A percentile compares a stretch with the other conserved stretches of the same genome.
Conservation (phyloP, 2,888 invertebrate species). For the Agrochola circellaris region DNA sequence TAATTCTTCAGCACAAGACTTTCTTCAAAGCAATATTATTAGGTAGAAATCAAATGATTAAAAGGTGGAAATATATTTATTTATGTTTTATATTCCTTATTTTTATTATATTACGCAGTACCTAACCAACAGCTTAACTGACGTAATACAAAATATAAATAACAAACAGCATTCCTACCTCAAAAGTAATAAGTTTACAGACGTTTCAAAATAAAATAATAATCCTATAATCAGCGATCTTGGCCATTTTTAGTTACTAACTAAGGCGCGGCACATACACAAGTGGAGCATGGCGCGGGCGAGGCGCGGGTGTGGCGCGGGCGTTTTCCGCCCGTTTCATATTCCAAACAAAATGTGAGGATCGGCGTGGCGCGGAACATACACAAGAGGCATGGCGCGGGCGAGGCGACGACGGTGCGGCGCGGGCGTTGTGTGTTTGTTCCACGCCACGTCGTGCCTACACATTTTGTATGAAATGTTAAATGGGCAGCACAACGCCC, state of each 20-base stretch:
- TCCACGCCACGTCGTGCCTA: too few relatives aligned
- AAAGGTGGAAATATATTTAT: background rate
- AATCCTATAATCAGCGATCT: constrained; percentile 28
- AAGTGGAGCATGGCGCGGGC: too few relatives aligned
- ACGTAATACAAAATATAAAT: constrained; percentile 60
- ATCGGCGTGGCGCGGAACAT: too few relatives aligned
- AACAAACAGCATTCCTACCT: constrained; percentile 52
- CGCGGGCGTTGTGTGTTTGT: too few relatives aligned
- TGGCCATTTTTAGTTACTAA: constrained; percentile 29
- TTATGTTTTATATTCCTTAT: constrained; percentile 5
- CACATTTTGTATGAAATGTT: too few relatives aligned
- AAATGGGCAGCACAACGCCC: too few relatives aligned
- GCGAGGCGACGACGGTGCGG: too few relatives aligned
- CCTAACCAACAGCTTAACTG: constrained; percentile 70
- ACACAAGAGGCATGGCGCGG: too few relatives aligned
- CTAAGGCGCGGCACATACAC: background rate
- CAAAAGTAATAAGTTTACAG: constrained; percentile 20
- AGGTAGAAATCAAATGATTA: background rate
- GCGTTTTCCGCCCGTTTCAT: too few relatives aligned
- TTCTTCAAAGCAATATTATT: background rate
- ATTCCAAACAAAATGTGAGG: too few relatives aligned
- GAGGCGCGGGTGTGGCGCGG: too few relatives aligned
- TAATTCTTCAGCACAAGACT: background rate
- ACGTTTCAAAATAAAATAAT: constrained; percentile 11
- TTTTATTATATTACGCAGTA: constrained; percentile 67